phyloP scores from a whole-genome alignment of 2,888 invertebrate species.

The Drosophila tanythrix region DNA sequence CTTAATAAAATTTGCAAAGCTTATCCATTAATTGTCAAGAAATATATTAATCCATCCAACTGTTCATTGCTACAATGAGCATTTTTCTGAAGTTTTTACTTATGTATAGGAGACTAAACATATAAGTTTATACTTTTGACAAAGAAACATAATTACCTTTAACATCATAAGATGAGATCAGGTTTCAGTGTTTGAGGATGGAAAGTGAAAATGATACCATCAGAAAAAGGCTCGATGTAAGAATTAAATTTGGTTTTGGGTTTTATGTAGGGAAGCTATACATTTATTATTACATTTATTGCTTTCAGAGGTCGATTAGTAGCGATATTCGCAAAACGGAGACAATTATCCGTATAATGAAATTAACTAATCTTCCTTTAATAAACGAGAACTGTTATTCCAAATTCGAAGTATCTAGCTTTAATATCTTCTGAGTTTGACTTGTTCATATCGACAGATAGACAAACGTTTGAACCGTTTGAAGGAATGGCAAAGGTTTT shows the following conservation, averaged over 20 bases:
- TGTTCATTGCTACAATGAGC: background rate
- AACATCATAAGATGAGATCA: background rate
- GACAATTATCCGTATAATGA: fast-evolving
- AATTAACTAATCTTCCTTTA: background rate
- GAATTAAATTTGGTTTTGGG: background rate
- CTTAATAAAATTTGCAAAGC: background rate
- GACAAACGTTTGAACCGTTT: background rate
- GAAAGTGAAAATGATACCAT: background rate
- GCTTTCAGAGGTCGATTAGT: background rate
- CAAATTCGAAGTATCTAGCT: background rate
- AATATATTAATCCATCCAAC: background rate
- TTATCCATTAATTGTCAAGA: background rate
- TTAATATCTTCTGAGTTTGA: background rate
- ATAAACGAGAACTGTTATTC: background rate
- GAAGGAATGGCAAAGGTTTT: no score
- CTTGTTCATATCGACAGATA: background rate
- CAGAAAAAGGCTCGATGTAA: background rate
- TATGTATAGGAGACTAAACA: background rate
- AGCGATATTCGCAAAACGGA: fast-evolving
- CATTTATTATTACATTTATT: background rate
- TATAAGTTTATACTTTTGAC: background rate
- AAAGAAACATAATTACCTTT: background rate
- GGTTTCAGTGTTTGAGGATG: background rate
- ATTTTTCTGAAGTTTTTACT: background rate
- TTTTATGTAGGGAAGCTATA: background rate